Evolutionary conservation across 2,888 invertebrate genomes (phyloP).

Genomic region (Lycocerus yunnanus): DNA sequence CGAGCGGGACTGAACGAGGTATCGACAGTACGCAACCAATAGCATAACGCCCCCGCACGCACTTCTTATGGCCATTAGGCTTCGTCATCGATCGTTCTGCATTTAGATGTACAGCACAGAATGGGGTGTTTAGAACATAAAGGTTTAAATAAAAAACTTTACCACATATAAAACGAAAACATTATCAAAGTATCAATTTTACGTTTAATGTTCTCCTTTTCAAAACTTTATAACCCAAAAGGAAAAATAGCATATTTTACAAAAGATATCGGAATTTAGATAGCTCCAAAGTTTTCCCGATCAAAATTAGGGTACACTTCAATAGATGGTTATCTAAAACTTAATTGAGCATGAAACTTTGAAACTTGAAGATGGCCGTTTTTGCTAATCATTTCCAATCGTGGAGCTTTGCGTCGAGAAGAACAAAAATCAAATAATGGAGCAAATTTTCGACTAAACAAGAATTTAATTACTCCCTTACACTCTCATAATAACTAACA

Average conservation of each 20-base stretch:
- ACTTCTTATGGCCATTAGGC: slow-evolving; percentile 55
- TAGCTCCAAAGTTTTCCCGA: slow-evolving; percentile 1
- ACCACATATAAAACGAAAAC: slow-evolving; percentile 16
- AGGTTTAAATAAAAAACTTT: slow-evolving; percentile 12
- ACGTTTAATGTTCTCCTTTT: neutral
- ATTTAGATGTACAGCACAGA: slow-evolving; percentile 29
- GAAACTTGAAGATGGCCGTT: slow-evolving; percentile 1
- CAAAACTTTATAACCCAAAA: neutral
- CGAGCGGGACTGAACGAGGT: slow-evolving; percentile 38
- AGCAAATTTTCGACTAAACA: neutral
- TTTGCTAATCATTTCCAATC: neutral
- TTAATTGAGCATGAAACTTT: slow-evolving; percentile 3
- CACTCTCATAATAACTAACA: neutral
- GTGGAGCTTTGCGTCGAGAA: neutral
- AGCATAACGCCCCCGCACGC: slow-evolving; percentile 52
- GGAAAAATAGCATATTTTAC: neutral
- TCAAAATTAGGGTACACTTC: slow-evolving; percentile 5
- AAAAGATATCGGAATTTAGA: neutral
- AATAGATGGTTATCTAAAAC: slow-evolving; percentile 5
- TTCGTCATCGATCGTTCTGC: slow-evolving; percentile 49
- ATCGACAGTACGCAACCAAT: slow-evolving; percentile 53
- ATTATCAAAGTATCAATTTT: neutral
- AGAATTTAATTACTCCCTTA: neutral
- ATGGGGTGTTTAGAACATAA: slow-evolving; percentile 23
- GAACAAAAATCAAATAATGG: neutral